Evolutionary conservation across 2,113 vertebrate species (phyloP).

Genomic region (Eonycteris spelaea): DNA sequence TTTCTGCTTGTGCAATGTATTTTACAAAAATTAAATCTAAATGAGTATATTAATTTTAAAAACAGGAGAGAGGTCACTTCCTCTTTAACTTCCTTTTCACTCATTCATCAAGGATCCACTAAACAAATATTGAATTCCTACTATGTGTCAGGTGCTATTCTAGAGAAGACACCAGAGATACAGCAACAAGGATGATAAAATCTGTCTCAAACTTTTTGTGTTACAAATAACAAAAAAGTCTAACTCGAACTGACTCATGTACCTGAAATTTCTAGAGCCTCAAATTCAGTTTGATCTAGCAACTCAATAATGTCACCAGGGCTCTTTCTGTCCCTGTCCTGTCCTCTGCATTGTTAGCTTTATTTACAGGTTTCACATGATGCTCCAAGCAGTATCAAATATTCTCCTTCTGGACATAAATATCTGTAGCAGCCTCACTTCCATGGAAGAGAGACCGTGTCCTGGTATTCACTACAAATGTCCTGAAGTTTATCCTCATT

Average conservation of each 20-base stretch:
- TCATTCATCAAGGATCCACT: background rate
- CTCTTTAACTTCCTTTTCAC: background rate
- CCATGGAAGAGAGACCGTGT: background rate
- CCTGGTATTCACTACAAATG: background rate
- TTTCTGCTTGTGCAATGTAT: background rate
- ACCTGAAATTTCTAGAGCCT: background rate
- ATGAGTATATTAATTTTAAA: background rate
- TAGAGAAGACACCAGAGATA: background rate
- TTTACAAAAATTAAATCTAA: background rate
- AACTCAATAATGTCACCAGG: background rate
- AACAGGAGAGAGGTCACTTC: background rate
- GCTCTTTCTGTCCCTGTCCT: background rate
- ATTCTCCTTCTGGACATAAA: background rate
- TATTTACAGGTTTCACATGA: background rate
- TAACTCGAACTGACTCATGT: background rate
- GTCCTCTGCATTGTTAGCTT: background rate
- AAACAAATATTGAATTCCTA: slow-evolving; percentile 1
- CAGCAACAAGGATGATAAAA: background rate
- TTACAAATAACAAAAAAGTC: background rate
- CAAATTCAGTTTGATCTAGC: background rate
- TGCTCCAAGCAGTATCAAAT: background rate
- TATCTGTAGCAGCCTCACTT: background rate
- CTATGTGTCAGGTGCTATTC: background rate
- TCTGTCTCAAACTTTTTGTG: background rate
- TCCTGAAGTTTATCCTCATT: background rate